phyloP scores from a whole-genome alignment of 2,113 vertebrate species.

The Oophaga pumilio region DNA sequence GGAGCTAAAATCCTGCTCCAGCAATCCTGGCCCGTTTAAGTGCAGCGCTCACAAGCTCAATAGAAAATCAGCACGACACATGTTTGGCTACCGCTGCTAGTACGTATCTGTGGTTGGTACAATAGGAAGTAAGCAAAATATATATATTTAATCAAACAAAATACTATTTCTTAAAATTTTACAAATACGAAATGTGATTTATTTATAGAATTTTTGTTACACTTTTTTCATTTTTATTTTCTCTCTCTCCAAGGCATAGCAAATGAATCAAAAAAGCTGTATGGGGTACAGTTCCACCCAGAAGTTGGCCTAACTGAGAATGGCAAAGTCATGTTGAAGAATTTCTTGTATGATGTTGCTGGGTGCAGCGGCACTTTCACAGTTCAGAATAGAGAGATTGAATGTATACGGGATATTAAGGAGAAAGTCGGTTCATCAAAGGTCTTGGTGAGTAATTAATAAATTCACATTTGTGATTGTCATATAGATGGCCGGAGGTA shows the following conservation, averaged over 20 bases:
- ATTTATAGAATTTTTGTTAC: too few relatives aligned
- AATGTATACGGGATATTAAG: conserved; percentile 87
- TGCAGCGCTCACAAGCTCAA: too few relatives aligned
- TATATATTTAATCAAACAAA: too few relatives aligned
- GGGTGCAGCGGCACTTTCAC: conserved; percentile 93
- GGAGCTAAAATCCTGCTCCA: too few relatives aligned
- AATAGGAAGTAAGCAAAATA: too few relatives aligned
- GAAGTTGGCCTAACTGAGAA: conserved; percentile 95
- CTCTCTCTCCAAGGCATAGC: conserved; percentile 82
- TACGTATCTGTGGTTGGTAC: too few relatives aligned
- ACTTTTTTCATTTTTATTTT: not conserved
- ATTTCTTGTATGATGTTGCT: conserved; percentile 93
- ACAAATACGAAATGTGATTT: too few relatives aligned
- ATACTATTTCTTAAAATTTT: too few relatives aligned
- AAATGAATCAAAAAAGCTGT: conserved; percentile 96
- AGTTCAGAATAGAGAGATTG: conserved; percentile 86
- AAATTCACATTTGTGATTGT: not conserved
- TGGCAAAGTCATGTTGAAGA: conserved; percentile 91
- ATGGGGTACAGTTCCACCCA: conserved; percentile 95
- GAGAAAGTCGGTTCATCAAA: conserved; percentile 91
- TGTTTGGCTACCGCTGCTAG: too few relatives aligned
- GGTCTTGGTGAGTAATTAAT: conserved; percentile 84
- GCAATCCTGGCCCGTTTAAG: too few relatives aligned
- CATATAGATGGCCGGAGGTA: not conserved
- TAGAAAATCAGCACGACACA: too few relatives aligned